Percentiles rank a stretch among this genome's conserved stretches.
These are phyloP conservation scores for Eulacestoma nigropectus DNA, from an alignment of 2,113 vertebrate species.

Conservation along the genomic window DNA sequence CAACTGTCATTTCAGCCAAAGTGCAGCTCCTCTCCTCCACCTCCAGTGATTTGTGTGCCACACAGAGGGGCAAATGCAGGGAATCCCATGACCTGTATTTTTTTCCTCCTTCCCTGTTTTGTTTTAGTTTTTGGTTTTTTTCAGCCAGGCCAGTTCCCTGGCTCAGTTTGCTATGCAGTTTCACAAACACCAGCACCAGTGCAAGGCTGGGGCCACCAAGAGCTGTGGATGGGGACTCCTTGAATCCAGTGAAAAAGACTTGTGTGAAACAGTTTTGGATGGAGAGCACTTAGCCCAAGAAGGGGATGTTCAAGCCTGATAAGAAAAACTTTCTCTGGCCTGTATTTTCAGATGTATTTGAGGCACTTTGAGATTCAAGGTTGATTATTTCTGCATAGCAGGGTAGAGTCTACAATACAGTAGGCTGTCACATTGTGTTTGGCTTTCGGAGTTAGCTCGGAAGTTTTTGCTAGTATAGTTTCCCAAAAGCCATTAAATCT, in stretches of 20 bases:
- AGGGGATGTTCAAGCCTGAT: neutral
- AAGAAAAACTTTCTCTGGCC: neutral
- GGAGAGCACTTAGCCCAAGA: neutral
- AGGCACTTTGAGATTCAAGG: neutral
- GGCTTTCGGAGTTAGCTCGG: neutral
- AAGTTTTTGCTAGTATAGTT: neutral
- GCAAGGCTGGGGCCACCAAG: neutral
- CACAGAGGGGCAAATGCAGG: neutral
- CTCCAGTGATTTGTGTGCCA: neutral
- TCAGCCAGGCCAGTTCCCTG: neutral
- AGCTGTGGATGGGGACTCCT: neutral
- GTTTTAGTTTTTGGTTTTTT: rapidly evolving
- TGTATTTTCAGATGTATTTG: neutral
- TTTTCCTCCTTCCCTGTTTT: neutral
- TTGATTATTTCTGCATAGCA: neutral
- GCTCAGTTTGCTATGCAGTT: neutral
- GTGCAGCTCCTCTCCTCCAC: neutral
- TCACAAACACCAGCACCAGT: neutral
- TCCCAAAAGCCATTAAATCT: neutral
- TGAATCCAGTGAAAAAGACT: neutral
- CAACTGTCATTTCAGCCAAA: neutral
- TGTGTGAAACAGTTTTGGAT: neutral
- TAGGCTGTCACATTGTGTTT: neutral
- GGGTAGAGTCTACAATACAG: neutral
- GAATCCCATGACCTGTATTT: neutral